Evolutionary conservation across 2,888 invertebrate species (phyloP).

Genomic region (Volucella zonaria): DNA sequence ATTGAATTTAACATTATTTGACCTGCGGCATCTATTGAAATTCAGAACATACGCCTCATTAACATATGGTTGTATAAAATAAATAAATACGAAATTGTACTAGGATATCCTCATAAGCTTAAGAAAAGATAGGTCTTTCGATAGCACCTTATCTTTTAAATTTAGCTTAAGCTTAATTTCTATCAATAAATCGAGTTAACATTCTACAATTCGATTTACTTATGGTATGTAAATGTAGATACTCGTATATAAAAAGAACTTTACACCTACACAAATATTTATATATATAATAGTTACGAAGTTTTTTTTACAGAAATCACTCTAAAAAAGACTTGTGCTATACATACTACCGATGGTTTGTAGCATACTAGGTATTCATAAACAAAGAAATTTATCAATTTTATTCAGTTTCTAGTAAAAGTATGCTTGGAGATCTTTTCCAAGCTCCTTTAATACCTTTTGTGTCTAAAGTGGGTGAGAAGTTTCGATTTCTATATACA

Average conservation of each 20-base stretch:
- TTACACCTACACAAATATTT: too few species aligned
- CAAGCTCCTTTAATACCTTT: conserved; percentile 60
- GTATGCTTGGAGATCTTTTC: conserved; percentile 61
- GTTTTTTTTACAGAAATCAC: conserved; percentile 17
- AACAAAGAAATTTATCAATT: conserved; percentile 53
- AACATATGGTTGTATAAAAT: conserved; percentile 78
- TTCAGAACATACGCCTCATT: conserved; percentile 81
- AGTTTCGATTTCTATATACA: conserved; percentile 61
- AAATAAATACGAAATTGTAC: conserved; percentile 19
- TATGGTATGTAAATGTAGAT: conserved; percentile 14
- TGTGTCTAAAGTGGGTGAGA: conserved; percentile 69
- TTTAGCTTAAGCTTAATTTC: neutral
- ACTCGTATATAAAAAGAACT: neutral
- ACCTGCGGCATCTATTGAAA: conserved; percentile 76
- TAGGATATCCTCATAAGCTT: conserved; percentile 19
- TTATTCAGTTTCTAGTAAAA: conserved; percentile 25
- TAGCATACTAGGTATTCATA: conserved; percentile 3
- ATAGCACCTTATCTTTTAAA: conserved; percentile 5
- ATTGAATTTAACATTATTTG: conserved; percentile 62
- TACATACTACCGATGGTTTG: conserved; percentile 5
- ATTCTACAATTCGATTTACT: neutral
- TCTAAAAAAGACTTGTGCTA: conserved; percentile 35
- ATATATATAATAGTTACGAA: too few species aligned
- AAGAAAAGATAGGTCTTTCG: conserved; percentile 1
- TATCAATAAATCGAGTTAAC: neutral